A percentile compares a stretch with the other conserved stretches of the same genome.
Evolutionary conservation across 2,113 vertebrate genomes (phyloP).

Genomic region (Scatophagus argus): DNA sequence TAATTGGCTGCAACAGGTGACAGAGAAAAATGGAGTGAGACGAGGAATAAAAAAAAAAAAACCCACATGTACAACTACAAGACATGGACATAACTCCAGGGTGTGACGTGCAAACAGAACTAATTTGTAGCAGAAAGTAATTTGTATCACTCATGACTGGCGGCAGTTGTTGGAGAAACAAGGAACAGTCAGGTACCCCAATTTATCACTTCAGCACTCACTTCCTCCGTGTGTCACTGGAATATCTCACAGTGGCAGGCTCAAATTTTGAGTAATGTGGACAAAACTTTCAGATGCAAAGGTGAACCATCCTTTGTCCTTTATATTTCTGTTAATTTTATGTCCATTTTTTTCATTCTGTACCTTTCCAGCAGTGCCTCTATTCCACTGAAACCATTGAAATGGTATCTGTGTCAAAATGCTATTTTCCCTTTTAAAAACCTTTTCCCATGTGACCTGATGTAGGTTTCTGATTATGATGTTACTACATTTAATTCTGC

Average conservation of each 20-base stretch:
- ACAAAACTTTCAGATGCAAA: slow-evolving; percentile 1
- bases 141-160: slow-evolving; percentile 79
- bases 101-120: slow-evolving; percentile 69
- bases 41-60: slow-evolving; percentile 22
- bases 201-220: slow-evolving; percentile 72
- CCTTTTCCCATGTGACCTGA: too few relatives aligned
- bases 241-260: slow-evolving; percentile 33
- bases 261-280: not conserved
- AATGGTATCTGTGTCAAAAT: too few relatives aligned
- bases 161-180: slow-evolving; percentile 70
- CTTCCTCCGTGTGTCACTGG: slow-evolving; percentile 34
- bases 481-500: too few relatives aligned
- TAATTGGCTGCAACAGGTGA: slow-evolving; percentile 79
- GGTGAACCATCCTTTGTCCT: too few relatives aligned
- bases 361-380: too few relatives aligned
- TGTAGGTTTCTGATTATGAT: too few relatives aligned
- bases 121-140: slow-evolving; percentile 78
- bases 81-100: slow-evolving; percentile 73
- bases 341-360: too few relatives aligned
- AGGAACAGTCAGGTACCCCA: slow-evolving; percentile 60
- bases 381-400: too few relatives aligned
- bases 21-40: slow-evolving; percentile 67
- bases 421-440: too few relatives aligned
- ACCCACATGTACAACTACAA: slow-evolving; percentile 41
- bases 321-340: too few relatives aligned